Percentiles rank a stretch among this genome's conserved stretches.
phyloP scores from a whole-genome alignment of 1,140 invertebrate species.

The Holcopasites calliopsidis region DNA sequence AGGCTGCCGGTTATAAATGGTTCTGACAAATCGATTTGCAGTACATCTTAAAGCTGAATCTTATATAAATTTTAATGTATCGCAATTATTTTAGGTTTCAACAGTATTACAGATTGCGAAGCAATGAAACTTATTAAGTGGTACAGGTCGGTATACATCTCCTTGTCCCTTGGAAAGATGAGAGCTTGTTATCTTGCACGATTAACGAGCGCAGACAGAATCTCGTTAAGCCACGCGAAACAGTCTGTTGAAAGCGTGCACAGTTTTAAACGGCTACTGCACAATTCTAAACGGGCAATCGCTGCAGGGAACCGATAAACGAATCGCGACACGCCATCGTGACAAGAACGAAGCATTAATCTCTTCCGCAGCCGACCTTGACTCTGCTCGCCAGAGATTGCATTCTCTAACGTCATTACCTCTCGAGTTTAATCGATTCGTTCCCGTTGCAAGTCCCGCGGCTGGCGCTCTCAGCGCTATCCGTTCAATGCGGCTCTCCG shows the following conservation, averaged over 20 bases:
- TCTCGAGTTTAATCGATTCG: constrained; percentile 36
- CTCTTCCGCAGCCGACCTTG: constrained; percentile 16
- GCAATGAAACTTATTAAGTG: too few relatives aligned
- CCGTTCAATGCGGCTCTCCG: background rate
- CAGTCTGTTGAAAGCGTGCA: too few relatives aligned
- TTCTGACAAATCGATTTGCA: too few relatives aligned
- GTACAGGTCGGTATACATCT: too few relatives aligned
- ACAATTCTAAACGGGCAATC: background rate
- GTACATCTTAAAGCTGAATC: too few relatives aligned
- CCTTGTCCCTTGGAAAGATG: background rate
- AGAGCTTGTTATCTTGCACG: background rate
- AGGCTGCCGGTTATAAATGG: too few relatives aligned
- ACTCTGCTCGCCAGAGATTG: constrained; percentile 25
- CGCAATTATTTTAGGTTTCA: background rate
- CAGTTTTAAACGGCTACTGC: background rate
- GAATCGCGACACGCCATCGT: constrained; percentile 29
- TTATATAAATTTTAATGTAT: too few relatives aligned
- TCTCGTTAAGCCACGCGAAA: background rate
- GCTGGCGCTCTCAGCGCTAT: too few relatives aligned
- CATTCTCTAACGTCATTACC: constrained; percentile 40
- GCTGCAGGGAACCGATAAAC: constrained; percentile 10
- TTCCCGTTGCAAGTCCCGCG: background rate
- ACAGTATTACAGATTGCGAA: background rate
- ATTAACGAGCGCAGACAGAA: background rate
- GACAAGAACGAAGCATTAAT: background rate